phyloP scores from a whole-genome alignment of 2,888 invertebrate species.

The Epistrophe eligans region DNA sequence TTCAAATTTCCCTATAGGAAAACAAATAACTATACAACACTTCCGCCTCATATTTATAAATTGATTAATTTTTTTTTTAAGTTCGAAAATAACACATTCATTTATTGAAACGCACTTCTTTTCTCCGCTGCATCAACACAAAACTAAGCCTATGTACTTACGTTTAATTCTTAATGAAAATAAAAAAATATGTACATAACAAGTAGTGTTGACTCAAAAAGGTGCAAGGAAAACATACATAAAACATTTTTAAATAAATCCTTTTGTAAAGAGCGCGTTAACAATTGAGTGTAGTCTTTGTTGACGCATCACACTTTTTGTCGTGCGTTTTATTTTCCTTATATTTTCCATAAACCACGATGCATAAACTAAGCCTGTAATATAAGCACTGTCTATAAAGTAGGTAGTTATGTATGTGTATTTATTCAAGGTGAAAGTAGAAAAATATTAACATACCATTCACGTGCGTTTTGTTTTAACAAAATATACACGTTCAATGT shows the following conservation, averaged over 20 bases:
- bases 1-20: no score
- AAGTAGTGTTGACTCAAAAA: constrained; percentile 29
- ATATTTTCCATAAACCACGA: not conserved
- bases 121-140: not conserved
- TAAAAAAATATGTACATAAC: not conserved
- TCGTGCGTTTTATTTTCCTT: not conserved
- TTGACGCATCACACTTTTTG: constrained; percentile 13
- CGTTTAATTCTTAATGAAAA: not conserved
- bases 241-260: constrained; percentile 31
- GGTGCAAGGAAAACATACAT: constrained; percentile 21
- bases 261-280: constrained; percentile 18
- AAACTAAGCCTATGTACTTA: not conserved
- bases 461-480: constrained; percentile 34
- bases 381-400: not conserved
- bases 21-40: no score
- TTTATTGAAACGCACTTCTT: not conserved
- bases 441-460: constrained; percentile 25
- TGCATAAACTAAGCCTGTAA: constrained; percentile 6
- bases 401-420: not conserved
- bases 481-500: not conserved
- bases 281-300: constrained; percentile 21
- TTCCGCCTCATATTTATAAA: no score
- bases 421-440: constrained; percentile 19
- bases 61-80: no score
- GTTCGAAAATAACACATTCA: not conserved